Evolutionary conservation across 2,113 vertebrate species (phyloP).

Genomic region (Phocoena phocoena): DNA sequence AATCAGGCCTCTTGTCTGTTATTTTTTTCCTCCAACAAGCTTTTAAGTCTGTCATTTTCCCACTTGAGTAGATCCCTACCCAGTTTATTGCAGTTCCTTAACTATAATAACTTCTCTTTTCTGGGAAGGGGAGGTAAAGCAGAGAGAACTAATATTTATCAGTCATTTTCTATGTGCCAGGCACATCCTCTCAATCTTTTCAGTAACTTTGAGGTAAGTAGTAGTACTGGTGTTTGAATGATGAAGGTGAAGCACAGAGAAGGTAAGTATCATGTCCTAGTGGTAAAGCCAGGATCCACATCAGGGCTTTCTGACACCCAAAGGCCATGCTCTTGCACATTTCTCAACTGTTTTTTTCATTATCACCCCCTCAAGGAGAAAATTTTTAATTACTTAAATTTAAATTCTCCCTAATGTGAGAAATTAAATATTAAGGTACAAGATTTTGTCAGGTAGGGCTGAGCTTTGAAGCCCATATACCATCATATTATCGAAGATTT

Average conservation of each 20-base stretch:
- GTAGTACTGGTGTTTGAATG: not conserved
- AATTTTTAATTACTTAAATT: conserved; percentile 11
- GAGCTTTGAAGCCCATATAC: not conserved
- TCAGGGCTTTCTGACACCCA: not conserved
- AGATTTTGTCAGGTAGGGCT: not conserved
- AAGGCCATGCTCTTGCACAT: not conserved
- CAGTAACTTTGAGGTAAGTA: not conserved
- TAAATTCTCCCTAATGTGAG: not conserved
- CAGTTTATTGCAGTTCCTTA: conserved; percentile 18
- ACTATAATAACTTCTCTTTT: not conserved
- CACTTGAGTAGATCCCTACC: not conserved
- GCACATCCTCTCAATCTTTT: not conserved
- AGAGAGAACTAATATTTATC: not conserved
- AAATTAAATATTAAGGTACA: conserved; percentile 30
- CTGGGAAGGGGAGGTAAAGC: not conserved
- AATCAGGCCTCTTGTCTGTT: not conserved
- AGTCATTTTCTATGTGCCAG: not conserved
- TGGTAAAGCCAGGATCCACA: not conserved
- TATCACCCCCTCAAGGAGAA: not conserved
- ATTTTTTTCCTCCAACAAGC: not conserved
- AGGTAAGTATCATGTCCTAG: not conserved
- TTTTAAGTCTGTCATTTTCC: not conserved
- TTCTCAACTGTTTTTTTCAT: not conserved
- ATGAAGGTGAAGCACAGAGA: not conserved
- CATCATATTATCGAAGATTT: not conserved